phyloP scores from a whole-genome alignment of 2,113 vertebrate species.

The Spea multiplicata region DNA sequence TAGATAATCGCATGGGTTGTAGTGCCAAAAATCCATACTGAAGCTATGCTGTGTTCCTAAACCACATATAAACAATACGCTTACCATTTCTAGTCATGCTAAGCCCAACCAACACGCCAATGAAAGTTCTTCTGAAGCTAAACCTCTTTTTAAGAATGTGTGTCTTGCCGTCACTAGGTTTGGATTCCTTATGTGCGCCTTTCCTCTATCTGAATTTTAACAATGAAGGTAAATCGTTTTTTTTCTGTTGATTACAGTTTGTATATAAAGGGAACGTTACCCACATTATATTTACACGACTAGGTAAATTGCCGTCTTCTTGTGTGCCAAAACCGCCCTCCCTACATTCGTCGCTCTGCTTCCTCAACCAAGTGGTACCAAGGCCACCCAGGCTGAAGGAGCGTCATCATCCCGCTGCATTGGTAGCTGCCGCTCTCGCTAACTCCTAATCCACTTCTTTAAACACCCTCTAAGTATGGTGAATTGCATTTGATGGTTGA shows the following conservation, averaged over 20 bases:
- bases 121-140: neutral
- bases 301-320: neutral
- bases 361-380: neutral
- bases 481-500: slow-evolving; percentile 33
- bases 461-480: slow-evolving; percentile 2
- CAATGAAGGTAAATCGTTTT: slow-evolving; percentile 81
- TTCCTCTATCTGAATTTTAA: slow-evolving; percentile 98
- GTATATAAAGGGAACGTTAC: neutral
- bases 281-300: neutral
- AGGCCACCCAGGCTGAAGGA: slow-evolving; percentile 12
- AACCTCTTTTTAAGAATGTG: neutral
- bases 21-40: no score
- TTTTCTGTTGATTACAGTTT: neutral
- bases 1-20: no score
- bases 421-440: neutral
- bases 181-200: slow-evolving; percentile 96
- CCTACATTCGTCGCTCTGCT: neutral
- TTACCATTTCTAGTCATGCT: no score
- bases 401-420: neutral
- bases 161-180: slow-evolving; percentile 68
- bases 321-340: neutral
- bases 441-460: neutral
- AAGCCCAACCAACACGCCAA: neutral
- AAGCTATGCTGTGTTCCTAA: no score
- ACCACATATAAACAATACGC: no score